Conservation (phyloP, 2,888 invertebrate genomes). For the Cantharis nigra region DNA sequence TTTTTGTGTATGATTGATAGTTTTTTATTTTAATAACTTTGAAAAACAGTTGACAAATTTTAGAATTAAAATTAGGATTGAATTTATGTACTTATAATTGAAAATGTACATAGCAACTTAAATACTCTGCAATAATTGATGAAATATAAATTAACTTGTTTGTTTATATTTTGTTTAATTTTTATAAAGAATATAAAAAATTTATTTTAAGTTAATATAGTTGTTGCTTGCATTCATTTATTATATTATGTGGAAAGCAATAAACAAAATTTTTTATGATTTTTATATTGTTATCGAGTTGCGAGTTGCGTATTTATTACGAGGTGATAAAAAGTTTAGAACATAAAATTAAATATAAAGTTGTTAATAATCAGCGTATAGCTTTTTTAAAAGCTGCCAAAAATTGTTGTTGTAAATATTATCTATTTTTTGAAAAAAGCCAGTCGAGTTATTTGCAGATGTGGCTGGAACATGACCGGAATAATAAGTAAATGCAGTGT, state of each 20-base stretch:
- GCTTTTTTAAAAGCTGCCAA: background rate
- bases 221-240: background rate
- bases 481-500: constrained; percentile 20
- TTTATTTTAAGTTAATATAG: background rate
- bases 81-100: no score
- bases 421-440: background rate
- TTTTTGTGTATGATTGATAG: no score
- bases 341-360: background rate
- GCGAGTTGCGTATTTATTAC: background rate
- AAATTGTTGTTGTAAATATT: background rate
- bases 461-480: constrained; percentile 14
- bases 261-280: background rate
- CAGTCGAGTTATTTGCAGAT: constrained; percentile 12
- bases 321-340: background rate
- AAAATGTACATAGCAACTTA: no score
- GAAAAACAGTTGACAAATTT: no score
- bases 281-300: background rate
- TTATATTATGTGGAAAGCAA: background rate
- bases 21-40: no score
- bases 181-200: no score
- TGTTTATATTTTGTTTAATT: no score
- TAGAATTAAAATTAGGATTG: no score
- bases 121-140: no score
- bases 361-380: background rate
- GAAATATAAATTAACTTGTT: no score